Conservation (phyloP, 2,113 vertebrate species). For the Forbesichthys papilliferus region DNA sequence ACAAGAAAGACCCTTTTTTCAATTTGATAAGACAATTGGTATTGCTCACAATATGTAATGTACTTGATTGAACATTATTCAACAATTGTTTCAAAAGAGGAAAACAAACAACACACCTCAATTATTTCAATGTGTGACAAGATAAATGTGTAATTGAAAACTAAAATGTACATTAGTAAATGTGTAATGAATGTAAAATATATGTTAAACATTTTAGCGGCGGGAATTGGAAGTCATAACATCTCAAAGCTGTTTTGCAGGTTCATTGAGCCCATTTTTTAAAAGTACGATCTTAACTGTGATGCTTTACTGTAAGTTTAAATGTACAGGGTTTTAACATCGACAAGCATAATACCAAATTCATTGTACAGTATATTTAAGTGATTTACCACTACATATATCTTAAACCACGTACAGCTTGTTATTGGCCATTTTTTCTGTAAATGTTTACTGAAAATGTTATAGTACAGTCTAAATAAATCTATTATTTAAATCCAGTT, state of each 20-base stretch:
- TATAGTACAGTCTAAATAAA: no score
- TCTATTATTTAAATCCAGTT: no score
- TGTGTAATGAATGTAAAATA: not conserved
- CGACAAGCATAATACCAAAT: constrained; percentile 33
- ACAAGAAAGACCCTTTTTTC: not conserved
- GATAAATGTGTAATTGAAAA: no score
- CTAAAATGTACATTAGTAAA: no score
- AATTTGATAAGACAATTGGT: not conserved
- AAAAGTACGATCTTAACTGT: not conserved
- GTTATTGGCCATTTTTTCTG: not conserved
- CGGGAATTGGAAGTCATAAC: not conserved
- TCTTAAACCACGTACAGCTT: constrained; percentile 25
- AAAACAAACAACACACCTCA: not conserved
- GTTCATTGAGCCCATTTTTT: not conserved
- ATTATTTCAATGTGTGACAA: not conserved
- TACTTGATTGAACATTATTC: not conserved
- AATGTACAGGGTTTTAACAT: constrained; percentile 37
- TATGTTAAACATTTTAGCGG: not conserved
- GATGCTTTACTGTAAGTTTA: constrained; percentile 3
- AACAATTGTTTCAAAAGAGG: not conserved
- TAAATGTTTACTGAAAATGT: not conserved
- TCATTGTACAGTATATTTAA: constrained; percentile 25
- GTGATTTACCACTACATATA: constrained; percentile 36
- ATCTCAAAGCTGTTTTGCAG: not conserved
- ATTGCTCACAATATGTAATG: not conserved